Percentiles rank a stretch among this genome's conserved stretches.
Conservation (phyloP, 53 echinoderm and acorn worm genomes). For the Actinopyga echinites region DNA sequence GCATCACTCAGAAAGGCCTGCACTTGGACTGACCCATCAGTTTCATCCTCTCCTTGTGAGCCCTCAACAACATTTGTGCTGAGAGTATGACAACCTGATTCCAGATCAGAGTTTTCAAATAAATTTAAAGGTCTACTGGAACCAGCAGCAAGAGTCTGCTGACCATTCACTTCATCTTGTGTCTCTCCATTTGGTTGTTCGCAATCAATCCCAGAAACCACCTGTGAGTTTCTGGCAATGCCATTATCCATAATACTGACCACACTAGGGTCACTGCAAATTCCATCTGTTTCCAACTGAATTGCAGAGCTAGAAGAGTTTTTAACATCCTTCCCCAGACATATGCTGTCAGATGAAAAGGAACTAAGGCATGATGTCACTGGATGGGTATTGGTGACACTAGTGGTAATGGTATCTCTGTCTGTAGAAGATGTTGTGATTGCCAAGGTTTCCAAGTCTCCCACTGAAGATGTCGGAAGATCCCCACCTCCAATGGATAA, state of each 20-base stretch:
- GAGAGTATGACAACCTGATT: background rate
- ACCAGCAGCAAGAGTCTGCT: background rate
- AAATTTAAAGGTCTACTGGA: background rate
- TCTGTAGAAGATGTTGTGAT: constrained; percentile 3
- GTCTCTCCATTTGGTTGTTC: background rate
- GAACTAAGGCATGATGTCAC: constrained; percentile 19
- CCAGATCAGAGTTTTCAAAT: constrained; percentile 15
- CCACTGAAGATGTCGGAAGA: constrained; percentile 8
- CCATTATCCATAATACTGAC: constrained; percentile 1
- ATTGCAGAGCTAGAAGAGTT: background rate
- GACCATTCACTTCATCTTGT: background rate
- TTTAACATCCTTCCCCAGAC: background rate
- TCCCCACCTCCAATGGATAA: background rate
- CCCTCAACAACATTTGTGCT: background rate
- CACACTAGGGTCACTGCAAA: constrained; percentile 16
- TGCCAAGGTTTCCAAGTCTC: constrained; percentile 1
- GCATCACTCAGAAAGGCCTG: constrained; percentile 4
- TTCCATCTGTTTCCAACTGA: background rate
- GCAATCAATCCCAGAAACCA: background rate
- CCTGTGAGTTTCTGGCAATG: constrained; percentile 8
- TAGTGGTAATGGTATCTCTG: background rate
- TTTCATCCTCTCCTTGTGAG: background rate
- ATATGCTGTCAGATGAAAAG: background rate
- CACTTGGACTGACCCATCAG: background rate
- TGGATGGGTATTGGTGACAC: constrained; percentile 22